Evolutionary conservation across 1,140 invertebrate genomes (phyloP).

Genomic region (Scaptomyza montana): DNA sequence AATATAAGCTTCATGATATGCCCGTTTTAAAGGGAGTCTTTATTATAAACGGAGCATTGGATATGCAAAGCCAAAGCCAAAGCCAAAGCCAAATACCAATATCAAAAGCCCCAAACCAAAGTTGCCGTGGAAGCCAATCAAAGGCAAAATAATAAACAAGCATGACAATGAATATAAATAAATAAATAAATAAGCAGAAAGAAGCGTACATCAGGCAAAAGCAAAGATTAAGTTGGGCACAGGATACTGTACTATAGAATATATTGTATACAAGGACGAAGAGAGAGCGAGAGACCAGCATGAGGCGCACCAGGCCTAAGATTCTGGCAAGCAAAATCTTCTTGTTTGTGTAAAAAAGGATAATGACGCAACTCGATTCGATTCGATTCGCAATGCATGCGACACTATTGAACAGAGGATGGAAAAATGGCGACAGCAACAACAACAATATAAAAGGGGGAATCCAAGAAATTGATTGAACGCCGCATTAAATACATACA

Average conservation of each 20-base stretch:
- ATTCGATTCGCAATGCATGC: slow-evolving; percentile 57
- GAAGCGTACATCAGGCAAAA: slow-evolving; percentile 39
- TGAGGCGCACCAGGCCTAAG: neutral
- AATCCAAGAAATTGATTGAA: slow-evolving; percentile 67
- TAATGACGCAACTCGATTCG: slow-evolving; percentile 62
- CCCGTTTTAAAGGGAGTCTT: neutral
- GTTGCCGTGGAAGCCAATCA: slow-evolving; percentile 63
- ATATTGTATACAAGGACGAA: neutral
- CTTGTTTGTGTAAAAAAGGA: slow-evolving; percentile 63
- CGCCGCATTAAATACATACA: slow-evolving; percentile 69
- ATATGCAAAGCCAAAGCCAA: slow-evolving; percentile 17
- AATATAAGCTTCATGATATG: too few relatives aligned
- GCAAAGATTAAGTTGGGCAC: slow-evolving; percentile 29
- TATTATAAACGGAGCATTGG: slow-evolving; percentile 10
- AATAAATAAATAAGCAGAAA: slow-evolving; percentile 65
- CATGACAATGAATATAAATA: slow-evolving; percentile 80
- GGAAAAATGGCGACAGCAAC: neutral
- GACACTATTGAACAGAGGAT: slow-evolving; percentile 59
- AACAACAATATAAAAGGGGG: neutral
- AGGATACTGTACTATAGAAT: slow-evolving; percentile 1
- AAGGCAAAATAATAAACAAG: slow-evolving; percentile 77
- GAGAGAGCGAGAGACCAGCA: neutral
- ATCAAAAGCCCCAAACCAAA: slow-evolving; percentile 4
- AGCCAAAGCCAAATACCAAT: slow-evolving; percentile 1
- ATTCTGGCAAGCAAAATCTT: slow-evolving; percentile 17